phyloP scores from a whole-genome alignment of 2,797 vertebrate species.

The Notamacropus eugenii region DNA sequence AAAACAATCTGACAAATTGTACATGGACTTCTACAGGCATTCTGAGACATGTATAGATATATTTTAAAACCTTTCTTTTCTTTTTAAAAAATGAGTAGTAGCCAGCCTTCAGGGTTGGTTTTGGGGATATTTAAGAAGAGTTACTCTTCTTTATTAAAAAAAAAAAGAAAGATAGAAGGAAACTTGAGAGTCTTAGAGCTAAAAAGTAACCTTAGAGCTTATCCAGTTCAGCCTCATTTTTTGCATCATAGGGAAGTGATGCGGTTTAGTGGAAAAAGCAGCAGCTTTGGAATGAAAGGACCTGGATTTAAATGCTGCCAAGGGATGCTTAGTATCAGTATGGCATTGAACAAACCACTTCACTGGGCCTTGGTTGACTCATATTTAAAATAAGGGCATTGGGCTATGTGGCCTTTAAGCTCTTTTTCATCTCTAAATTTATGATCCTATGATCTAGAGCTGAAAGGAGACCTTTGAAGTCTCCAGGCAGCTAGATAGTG shows the following conservation, averaged over 20 bases:
- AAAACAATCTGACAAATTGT: background rate
- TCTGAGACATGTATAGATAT: background rate
- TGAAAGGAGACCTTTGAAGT: background rate
- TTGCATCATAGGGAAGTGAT: background rate
- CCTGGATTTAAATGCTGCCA: background rate
- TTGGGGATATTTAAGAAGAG: background rate
- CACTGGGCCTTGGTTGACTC: background rate
- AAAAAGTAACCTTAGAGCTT: background rate
- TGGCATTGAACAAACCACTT: background rate
- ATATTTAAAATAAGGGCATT: background rate
- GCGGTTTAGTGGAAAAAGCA: background rate
- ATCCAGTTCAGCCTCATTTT: background rate
- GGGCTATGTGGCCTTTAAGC: background rate
- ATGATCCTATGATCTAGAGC: background rate
- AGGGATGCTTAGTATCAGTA: background rate
- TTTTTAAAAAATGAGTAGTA: background rate
- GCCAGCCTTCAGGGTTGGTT: background rate
- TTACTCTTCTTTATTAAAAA: background rate
- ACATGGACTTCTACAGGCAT: background rate
- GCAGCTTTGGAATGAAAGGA: background rate
- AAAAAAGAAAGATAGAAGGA: background rate
- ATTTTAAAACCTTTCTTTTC: background rate
- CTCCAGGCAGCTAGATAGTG: background rate
- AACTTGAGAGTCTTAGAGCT: background rate
- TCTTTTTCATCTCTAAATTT: background rate